Base-by-base conservation (phyloP, 2,888 invertebrate species). In the Tachina lurida region DNA sequence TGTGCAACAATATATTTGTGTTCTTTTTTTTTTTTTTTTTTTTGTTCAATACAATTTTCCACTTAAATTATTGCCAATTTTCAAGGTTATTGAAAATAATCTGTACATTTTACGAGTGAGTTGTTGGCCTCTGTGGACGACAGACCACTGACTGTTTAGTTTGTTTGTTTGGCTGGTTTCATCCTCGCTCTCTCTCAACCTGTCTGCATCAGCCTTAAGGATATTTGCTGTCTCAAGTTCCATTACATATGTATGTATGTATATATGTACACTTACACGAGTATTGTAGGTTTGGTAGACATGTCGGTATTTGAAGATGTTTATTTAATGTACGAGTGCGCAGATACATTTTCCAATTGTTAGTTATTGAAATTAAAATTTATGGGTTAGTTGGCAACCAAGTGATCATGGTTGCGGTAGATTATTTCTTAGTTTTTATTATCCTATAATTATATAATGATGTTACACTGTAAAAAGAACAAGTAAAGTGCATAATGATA, bases 81-180 rank as follows among this genome's bases (percentile, higher is more conserved):
- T 85, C 81, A 85, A 85, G 85, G 85, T 82, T 82, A 82, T 81
- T 78, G 81, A 74, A 73, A 85, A 82, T 82, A 77, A 82, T 82
- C 70, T 74, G 47, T 31, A 43, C 63, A 82, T 80, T 71, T 75
- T 70, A 77, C 31, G 31, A 31, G 31, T 31, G 31, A 31, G 7
- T 31, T 7, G 67, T 79, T 82, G 78, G 70, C 19, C 70, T 65
- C 60, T 68, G 19, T 45, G 31, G 13, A 58, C 45, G 12, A 75
- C 63, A 63, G 19, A 56, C n/a, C 47, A 60, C 9, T 41, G 41
- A 68, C 56, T 58, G 13, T 47, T 65, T 45, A 47, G 45, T n/a
- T 31, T 12, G 15, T 71, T 63, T 63, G n/a, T 22, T 60, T 41
- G 41, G 41, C 39, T 71, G 43, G 12, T 19, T 41, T 31, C 31